Conservation (phyloP, 2,113 vertebrate genomes). For the Muntiacus muntjak region DNA sequence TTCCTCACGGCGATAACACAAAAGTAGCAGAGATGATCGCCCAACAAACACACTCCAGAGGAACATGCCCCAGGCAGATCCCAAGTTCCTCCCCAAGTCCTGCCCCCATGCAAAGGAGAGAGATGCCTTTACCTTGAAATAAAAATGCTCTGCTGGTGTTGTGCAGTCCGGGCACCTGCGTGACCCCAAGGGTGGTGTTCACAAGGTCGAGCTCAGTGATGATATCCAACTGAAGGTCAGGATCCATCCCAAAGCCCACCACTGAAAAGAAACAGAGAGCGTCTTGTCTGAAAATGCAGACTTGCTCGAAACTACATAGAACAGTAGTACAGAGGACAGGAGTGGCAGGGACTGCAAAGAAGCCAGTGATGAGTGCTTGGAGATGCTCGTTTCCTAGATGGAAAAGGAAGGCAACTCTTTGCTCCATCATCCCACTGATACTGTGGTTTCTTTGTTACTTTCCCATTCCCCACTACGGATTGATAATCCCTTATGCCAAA, state of each 20-base stretch:
- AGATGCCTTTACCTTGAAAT: slow-evolving; percentile 89
- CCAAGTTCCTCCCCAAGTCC: not conserved
- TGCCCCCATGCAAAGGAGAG: not conserved
- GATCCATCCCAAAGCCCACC: slow-evolving; percentile 90
- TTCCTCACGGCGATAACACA: not conserved
- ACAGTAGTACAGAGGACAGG: not conserved
- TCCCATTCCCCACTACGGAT: not conserved
- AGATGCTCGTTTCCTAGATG: not conserved
- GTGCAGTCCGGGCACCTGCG: slow-evolving; percentile 92
- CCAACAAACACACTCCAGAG: not conserved
- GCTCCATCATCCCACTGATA: not conserved
- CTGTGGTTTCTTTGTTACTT: not conserved
- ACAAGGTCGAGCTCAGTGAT: slow-evolving; percentile 91
- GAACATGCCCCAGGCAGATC: not conserved
- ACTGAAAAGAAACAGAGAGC: slow-evolving; percentile 77
- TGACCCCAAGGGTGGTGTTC: slow-evolving; percentile 91
- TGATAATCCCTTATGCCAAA: not conserved
- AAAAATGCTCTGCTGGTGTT: slow-evolving; percentile 95
- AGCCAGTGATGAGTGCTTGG: not conserved
- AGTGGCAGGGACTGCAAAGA: not conserved
- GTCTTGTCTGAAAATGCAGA: slow-evolving; percentile 61
- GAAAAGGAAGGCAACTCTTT: not conserved
- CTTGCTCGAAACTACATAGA: not conserved
- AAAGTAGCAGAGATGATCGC: not conserved
- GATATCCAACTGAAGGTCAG: slow-evolving; percentile 92